Evolutionary conservation across 2,113 vertebrate species (phyloP).

Genomic region (Antechinus flavipes): DNA sequence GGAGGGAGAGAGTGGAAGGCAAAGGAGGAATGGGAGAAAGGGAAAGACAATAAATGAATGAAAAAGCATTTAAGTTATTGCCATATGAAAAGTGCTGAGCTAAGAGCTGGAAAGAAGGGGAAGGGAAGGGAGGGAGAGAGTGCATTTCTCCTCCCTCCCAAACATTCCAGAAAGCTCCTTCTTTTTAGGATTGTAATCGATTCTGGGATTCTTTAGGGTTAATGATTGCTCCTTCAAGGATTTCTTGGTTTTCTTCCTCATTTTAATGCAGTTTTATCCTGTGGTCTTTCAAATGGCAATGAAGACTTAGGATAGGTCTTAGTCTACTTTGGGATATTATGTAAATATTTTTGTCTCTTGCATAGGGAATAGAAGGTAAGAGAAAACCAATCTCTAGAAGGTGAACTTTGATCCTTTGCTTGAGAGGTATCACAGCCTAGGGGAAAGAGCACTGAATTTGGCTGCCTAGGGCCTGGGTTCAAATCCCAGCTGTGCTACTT

Average conservation of each 20-base stretch:
- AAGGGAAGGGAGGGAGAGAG: background rate
- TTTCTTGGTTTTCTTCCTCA: background rate
- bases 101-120: background rate
- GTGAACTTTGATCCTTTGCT: background rate
- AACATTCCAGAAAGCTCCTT: background rate
- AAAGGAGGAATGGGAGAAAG: no score
- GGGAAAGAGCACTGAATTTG: background rate
- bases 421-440: background rate
- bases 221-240: background rate
- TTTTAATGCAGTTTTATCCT: background rate
- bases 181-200: background rate
- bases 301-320: background rate
- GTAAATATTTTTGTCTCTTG: background rate
- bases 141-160: background rate
- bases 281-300: background rate
- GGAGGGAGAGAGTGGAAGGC: no score
- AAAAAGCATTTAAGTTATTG: background rate
- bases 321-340: background rate
- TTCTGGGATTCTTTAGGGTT: background rate
- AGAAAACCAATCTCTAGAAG: background rate
- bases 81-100: background rate
- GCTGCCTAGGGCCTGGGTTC: background rate
- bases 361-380: background rate
- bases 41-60: background rate
- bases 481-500: background rate